Evolutionary conservation across 2,888 invertebrate species (phyloP).

Genomic region (Abscondita cerata): DNA sequence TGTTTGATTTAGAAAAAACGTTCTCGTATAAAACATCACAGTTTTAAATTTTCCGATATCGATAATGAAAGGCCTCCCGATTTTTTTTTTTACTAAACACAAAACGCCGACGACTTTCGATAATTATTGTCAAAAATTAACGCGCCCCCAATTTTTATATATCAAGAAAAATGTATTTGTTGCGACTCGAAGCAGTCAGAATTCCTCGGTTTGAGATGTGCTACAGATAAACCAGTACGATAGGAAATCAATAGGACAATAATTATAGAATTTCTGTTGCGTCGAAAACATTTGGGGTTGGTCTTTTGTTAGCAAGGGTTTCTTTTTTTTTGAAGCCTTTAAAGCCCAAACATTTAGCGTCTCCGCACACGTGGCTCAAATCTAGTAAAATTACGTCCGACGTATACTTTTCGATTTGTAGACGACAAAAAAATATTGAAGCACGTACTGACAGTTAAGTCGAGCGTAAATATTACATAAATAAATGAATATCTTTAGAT

Average conservation of each 20-base stretch:
- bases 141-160: slow-evolving; percentile 21
- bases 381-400: slow-evolving; percentile 2
- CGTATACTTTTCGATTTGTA: not conserved
- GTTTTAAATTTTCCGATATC: not conserved
- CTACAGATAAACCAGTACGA: slow-evolving; percentile 48
- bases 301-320: slow-evolving; percentile 41
- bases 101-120: not conserved
- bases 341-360: slow-evolving; percentile 43
- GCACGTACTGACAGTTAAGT: slow-evolving; percentile 17
- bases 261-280: slow-evolving; percentile 49
- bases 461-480: slow-evolving; percentile 14
- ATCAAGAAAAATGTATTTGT: slow-evolving; percentile 26
- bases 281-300: slow-evolving; percentile 43
- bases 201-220: slow-evolving; percentile 43
- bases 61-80: not conserved
- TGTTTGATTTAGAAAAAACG: slow-evolving; percentile 15
- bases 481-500: slow-evolving; percentile 7
- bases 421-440: slow-evolving; percentile 9
- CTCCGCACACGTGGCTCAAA: slow-evolving; percentile 22
- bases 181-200: slow-evolving; percentile 31
- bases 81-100: no score
- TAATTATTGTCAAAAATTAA: slow-evolving; percentile 9
- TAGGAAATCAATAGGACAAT: slow-evolving; percentile 50
- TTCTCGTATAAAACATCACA: slow-evolving; percentile 8
- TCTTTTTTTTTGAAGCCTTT: slow-evolving; percentile 29